Evolutionary conservation across 2,888 invertebrate species (phyloP), one percentile per base, ranked within the genome.

Genomic region (Morpho achilles): DNA sequence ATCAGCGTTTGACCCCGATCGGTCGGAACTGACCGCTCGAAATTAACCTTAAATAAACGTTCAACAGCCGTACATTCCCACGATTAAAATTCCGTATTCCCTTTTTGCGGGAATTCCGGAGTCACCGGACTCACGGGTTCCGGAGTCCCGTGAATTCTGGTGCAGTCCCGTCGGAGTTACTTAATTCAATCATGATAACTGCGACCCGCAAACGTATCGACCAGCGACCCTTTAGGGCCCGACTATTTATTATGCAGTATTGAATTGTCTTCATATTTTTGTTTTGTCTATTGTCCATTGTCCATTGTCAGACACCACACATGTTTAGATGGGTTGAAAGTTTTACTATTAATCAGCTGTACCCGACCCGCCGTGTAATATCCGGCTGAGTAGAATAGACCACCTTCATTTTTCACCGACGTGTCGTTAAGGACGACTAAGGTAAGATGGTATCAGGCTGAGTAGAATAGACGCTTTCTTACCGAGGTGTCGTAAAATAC

Each of bases 121-220:
- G 69, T 72, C 62, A 65, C 66, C 65, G 67, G 69, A 64, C 51
- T 52, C 65, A 47, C 65, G 67, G 69, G 63, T 52, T 55, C 65
- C 65, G 68, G 67, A 65, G 70, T 66, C 60, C 68, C 69, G 73
- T 74, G 67, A 58, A 73, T 72, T 84, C 84, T 77, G 75, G 74
- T 75, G 79, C 81, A 75, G 74, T 75, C 72, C 74, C 73, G 75
- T 69, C 72, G 67, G 70, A 69, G 75, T 80, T 80, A 79, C 81
- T 86, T 90, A 87, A 91, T 91, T 90, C 88, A 89, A 90, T 91
- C 88, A 84, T 81, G 89, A 89, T 91, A 89, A 87, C 89, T 84
- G 87, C 82, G 82, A 77, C 76, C 80, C 75, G 81, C 84, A 88
- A 88, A 87, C 88, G 85, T 85, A 89, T 89, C 87, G 87, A 87